phyloP scores from a whole-genome alignment of 2,113 vertebrate species.

The Picathartes gymnocephalus region DNA sequence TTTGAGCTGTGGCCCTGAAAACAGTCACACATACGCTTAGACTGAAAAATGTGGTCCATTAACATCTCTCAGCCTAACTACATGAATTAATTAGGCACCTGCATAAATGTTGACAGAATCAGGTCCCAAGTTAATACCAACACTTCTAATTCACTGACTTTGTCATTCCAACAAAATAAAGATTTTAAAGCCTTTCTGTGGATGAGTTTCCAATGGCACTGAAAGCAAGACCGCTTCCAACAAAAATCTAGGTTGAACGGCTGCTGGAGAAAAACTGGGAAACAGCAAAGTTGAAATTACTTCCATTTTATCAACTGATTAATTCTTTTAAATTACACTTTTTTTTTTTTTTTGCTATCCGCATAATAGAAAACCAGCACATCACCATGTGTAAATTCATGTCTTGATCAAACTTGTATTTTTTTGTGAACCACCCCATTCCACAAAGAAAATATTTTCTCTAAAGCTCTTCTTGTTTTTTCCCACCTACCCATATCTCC shows the following conservation, averaged over 20 bases:
- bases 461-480: not conserved
- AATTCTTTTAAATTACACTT: not conserved
- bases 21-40: not conserved
- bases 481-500: not conserved
- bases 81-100: constrained; percentile 20
- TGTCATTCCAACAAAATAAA: not conserved
- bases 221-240: not conserved
- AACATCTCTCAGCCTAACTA: not conserved
- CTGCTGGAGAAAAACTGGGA: not conserved
- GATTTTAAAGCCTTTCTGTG: not conserved
- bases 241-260: not conserved
- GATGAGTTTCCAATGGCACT: not conserved
- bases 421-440: not conserved
- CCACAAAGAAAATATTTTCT: not conserved
- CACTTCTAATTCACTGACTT: not conserved
- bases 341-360: not conserved
- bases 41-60: not conserved
- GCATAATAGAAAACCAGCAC: not conserved
- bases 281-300: not conserved
- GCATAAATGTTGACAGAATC: constrained; percentile 13
- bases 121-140: not conserved
- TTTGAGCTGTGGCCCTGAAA: not conserved
- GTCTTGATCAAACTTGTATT: not conserved
- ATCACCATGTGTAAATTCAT: not conserved
- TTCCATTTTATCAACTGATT: not conserved